Conservation (phyloP, 2,888 invertebrate species). For the Bimastos eiseni region DNA sequence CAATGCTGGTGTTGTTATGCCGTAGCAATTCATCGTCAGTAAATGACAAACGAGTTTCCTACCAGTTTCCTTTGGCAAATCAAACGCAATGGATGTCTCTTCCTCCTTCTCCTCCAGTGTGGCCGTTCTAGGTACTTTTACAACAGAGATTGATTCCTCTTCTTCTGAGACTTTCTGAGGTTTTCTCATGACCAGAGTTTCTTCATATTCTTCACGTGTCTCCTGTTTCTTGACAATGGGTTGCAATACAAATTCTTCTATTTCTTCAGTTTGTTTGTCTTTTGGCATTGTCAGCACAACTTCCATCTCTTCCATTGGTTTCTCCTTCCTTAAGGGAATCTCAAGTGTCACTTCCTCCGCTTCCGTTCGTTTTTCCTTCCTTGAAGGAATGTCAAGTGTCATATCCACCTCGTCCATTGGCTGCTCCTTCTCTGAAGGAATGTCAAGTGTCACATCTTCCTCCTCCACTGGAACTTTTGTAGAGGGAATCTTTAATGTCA, state of each 20-base stretch:
- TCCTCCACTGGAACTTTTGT: neutral
- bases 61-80: slow-evolving; percentile 14
- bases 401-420: slow-evolving; percentile 16
- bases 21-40: neutral
- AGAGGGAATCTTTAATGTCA: neutral
- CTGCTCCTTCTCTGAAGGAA: neutral
- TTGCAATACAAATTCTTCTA: neutral
- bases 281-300: neutral
- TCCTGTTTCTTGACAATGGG: neutral
- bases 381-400: neutral
- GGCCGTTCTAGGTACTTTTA: neutral
- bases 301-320: neutral
- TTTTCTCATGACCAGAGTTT: neutral
- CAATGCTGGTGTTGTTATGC: neutral
- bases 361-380: slow-evolving; percentile 14
- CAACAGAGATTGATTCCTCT: neutral
- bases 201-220: neutral
- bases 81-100: neutral
- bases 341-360: neutral
- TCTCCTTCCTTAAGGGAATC: neutral
- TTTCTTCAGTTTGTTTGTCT: neutral
- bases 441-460: neutral
- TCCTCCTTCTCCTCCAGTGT: neutral
- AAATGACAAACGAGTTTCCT: neutral
- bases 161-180: neutral